Evolutionary conservation across 2,797 vertebrate species (phyloP).

Genomic region (Malurus leucopterus): DNA sequence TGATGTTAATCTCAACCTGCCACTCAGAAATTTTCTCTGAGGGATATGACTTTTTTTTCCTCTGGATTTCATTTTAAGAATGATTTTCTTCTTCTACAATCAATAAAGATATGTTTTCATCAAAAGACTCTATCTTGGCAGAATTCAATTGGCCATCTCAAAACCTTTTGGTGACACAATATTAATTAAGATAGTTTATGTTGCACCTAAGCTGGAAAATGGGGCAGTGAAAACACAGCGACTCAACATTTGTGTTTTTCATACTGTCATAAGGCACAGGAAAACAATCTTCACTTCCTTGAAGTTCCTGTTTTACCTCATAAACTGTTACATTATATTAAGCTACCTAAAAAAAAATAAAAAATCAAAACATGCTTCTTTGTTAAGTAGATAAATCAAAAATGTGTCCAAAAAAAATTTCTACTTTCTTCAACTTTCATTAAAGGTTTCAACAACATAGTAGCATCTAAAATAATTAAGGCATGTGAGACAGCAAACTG

Average conservation of each 20-base stretch:
- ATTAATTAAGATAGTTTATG: slow-evolving; percentile 82
- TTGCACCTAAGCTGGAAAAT: slow-evolving; percentile 68
- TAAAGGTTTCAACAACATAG: background rate
- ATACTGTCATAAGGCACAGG: background rate
- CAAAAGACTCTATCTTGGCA: slow-evolving; percentile 78
- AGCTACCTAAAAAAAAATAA: background rate
- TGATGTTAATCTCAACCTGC: slow-evolving; percentile 81
- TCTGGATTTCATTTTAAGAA: slow-evolving; percentile 83
- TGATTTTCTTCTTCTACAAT: slow-evolving; percentile 79
- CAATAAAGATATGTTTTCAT: slow-evolving; percentile 83
- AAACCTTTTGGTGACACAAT: slow-evolving; percentile 75
- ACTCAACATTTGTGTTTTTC: slow-evolving; percentile 37
- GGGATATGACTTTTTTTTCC: slow-evolving; percentile 78
- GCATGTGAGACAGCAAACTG: background rate
- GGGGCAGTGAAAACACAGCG: slow-evolving; percentile 51
- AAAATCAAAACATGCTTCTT: background rate
- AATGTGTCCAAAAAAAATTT: background rate
- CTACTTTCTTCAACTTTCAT: background rate
- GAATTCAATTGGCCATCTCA: slow-evolving; percentile 79
- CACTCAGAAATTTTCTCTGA: slow-evolving; percentile 83
- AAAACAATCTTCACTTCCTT: slow-evolving; percentile 44
- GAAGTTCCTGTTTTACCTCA: background rate
- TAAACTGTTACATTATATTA: background rate
- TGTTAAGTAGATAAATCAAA: background rate
- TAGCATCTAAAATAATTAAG: fast-evolving